Evolutionary conservation across 2,888 invertebrate species (phyloP).

Genomic region (Molorchus minor): DNA sequence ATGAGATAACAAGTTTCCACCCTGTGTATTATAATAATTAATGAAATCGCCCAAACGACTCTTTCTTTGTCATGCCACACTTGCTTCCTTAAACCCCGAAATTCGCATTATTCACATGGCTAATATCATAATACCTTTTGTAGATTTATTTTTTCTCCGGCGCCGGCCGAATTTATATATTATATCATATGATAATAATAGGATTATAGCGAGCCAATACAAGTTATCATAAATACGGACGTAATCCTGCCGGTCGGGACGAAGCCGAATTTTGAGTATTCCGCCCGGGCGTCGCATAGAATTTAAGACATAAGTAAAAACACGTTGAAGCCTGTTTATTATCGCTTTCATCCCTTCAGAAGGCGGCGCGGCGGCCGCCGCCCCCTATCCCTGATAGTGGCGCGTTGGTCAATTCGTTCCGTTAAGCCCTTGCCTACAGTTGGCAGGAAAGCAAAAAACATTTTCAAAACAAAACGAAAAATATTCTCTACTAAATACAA

Average conservation of each 20-base stretch:
- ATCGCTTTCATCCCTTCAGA: conserved; percentile 40
- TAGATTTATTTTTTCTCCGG: conserved; percentile 14
- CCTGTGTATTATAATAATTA: conserved; percentile 27
- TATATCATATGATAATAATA: conserved; percentile 33
- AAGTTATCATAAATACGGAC: conserved; percentile 37
- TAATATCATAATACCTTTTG: conserved; percentile 24
- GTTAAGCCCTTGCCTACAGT: conserved; percentile 38
- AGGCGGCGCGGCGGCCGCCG: conserved; percentile 30
- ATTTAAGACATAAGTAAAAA: conserved; percentile 41
- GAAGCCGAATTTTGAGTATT: conserved; percentile 36
- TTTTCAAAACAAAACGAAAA: too few species aligned
- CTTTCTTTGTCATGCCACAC: background rate
- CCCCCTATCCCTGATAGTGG: conserved; percentile 34
- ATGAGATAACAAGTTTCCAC: too few species aligned
- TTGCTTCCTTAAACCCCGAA: conserved; percentile 1
- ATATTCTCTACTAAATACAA: too few species aligned
- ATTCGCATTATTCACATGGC: conserved; percentile 19
- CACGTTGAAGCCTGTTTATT: conserved; percentile 36
- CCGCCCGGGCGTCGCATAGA: conserved; percentile 24
- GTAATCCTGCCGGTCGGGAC: conserved; percentile 38
- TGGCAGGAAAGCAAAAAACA: too few species aligned
- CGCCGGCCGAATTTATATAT: conserved; percentile 7
- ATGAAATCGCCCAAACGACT: background rate
- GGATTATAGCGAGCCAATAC: conserved; percentile 37
- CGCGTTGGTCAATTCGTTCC: conserved; percentile 41